Base-by-base conservation (phyloP, 2,797 vertebrate species). In the Euthynnus affinis region DNA sequence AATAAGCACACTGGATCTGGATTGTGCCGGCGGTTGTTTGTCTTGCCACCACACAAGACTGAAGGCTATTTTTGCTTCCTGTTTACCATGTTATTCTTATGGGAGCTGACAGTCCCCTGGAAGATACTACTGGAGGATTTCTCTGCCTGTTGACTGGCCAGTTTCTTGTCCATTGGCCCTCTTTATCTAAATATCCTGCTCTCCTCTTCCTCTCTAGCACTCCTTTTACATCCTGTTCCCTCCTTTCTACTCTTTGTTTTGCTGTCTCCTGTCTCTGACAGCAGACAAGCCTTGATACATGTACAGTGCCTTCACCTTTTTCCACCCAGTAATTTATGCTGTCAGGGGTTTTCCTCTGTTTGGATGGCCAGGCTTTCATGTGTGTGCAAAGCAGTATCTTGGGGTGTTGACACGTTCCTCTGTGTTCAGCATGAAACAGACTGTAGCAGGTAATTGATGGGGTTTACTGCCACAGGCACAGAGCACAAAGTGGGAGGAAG, bases 311-410 rank as follows among this genome's bases (percentile, higher is more conserved):
- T 90, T 88, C 87, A 91, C 89, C 87, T 89, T 88, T 88, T 88
- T 86, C 77, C 68, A 0, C 75, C 80, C 76, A 51, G 79, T 92
- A 90, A 94, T 93, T 89, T 92, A 91, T 91, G 88, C 90, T 93
- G 93, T 92, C 87, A 88, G 75, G 77, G 81, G 70, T 82, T 89
- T 90, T 84, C 81, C 81, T 85, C 64, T 78, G 83, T 92, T 92
- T 87, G 83, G 82, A 90, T 42, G 81, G 74, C 68, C 86, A 4
- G 77, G 80, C 82, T 76, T 91, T 88, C 69, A 67, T 83, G 84
- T 87, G 82, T 80, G 86, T 76, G 87, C 72, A 74, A 57, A 79
- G 80, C 79, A 51, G 75, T 91, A 76, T 90, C 92, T 88, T 52
- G 61, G 66, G 71, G 69, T 91, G 91, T 82, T 89, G 88, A 92